phyloP scores from a whole-genome alignment of 2,797 vertebrate genomes.

The Rhinoraja longicauda region DNA sequence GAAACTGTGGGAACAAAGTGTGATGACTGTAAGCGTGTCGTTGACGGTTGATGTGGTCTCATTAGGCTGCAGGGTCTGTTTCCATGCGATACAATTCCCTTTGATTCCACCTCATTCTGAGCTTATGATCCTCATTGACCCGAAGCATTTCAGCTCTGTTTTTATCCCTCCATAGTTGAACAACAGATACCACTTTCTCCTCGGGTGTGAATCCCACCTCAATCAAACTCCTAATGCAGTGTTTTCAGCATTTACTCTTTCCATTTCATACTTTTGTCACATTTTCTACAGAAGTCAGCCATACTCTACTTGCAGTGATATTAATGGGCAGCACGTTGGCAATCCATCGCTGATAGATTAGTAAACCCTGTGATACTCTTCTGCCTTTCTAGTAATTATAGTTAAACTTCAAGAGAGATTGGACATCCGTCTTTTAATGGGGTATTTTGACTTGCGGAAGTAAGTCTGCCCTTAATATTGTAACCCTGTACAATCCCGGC shows the following conservation, averaged over 20 bases:
- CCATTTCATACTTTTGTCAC: no score
- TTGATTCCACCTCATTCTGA: not conserved
- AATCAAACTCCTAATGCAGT: not conserved
- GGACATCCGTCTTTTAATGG: not conserved
- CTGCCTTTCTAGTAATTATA: not conserved
- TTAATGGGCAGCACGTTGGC: not conserved
- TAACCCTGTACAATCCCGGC: not conserved
- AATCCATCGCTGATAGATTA: not conserved
- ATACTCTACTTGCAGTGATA: not conserved
- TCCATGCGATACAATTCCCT: not conserved
- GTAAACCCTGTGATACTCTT: no score
- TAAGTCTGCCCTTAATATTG: not conserved
- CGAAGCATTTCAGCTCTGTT: not conserved
- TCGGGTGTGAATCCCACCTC: not conserved
- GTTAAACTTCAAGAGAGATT: not conserved
- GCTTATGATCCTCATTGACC: no score
- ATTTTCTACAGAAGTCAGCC: no score
- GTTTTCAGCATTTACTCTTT: no score
- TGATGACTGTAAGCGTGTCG: no score
- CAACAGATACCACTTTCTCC: not conserved
- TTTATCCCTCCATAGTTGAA: not conserved
- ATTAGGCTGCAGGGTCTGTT: no score
- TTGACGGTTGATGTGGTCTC: no score
- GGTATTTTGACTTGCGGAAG: not conserved
- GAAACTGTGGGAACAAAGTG: no score